phyloP scores from a whole-genome alignment of 2,888 invertebrate species.

The Prosapia bicincta region DNA sequence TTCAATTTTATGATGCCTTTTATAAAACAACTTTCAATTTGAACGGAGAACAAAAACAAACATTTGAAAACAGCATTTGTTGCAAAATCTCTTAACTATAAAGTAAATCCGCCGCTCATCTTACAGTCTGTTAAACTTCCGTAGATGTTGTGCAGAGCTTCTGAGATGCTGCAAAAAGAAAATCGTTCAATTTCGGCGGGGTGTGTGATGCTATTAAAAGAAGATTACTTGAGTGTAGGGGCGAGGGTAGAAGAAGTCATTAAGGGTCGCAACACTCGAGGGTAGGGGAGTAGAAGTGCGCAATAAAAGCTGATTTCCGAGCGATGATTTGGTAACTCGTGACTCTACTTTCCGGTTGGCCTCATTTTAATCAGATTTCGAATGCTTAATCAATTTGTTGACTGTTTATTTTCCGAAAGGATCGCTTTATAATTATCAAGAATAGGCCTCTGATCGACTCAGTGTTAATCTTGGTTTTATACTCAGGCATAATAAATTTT shows the following conservation, averaged over 20 bases:
- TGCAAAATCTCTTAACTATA: neutral
- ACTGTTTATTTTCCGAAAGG: neutral
- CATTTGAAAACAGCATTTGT: neutral
- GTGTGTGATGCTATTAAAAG: conserved; percentile 2
- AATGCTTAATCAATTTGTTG: neutral
- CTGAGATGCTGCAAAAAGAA: neutral
- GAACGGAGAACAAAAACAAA: too few relatives aligned
- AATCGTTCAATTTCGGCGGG: neutral
- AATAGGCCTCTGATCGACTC: too few relatives aligned
- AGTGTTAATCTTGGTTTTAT: too few relatives aligned
- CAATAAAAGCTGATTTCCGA: neutral
- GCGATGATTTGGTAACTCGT: neutral
- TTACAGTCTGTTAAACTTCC: neutral
- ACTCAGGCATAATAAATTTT: too few relatives aligned
- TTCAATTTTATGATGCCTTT: too few relatives aligned
- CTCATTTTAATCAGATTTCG: neutral
- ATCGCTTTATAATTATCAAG: neutral
- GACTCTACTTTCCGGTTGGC: neutral
- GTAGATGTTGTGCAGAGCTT: neutral
- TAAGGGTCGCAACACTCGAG: neutral
- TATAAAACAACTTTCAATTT: too few relatives aligned
- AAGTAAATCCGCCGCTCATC: neutral
- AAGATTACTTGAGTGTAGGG: neutral
- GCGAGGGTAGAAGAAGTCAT: neutral
- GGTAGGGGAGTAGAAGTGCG: neutral